Base-by-base conservation (phyloP, 2,797 vertebrate genomes). In the Mus minutoides region DNA sequence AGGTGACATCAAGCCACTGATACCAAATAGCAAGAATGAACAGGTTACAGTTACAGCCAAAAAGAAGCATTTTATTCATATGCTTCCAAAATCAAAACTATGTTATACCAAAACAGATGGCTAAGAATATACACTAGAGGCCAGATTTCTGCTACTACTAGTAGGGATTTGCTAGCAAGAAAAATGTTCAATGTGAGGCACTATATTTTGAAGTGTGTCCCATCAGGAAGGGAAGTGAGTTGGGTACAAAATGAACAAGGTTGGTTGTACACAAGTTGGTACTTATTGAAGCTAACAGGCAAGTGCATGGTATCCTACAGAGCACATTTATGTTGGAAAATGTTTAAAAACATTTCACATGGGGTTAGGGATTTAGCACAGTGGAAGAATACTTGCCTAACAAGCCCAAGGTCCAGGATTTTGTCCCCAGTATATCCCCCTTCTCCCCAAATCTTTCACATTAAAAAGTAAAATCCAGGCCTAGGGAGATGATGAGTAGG, bases 401-500 rank as follows among this genome's bases (percentile, higher is more conserved):
- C 31, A 86, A 69, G 31, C 43, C 24, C 62, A 69, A 52, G 31
- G 21, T 31, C 43, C 12, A 52, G 64, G 31, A 29, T 22, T 86
- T n/a, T 46, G 40, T 86, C 29, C 62, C 83, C 19, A 67, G 43
- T 67, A 85, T 49, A 19, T 49, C 6, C 10, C 83, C 17, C 40
- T 85, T 37, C 62, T 67, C 43, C 62, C 31, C 10, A 67, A 76
- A 80, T 88, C 58, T 90, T 46, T 46, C n/a, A n/a, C 6, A 49
- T 49, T 94, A 89, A 93, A 78, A 64, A 79, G 56, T 34, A 88
- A 92, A 90, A 88, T 24, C 77, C 22, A 87, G 56, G 56, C n/a
- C 58, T 52, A 67, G 43, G 19, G 31, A 67, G 31, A 52, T n/a
- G 43, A 34, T 49, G 11, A 67, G 43, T 31, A 16, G 37, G 43